These are phyloP conservation scores for Nothocercus julius DNA, from an alignment of 2,113 vertebrate genomes.

Conservation along the genomic window DNA sequence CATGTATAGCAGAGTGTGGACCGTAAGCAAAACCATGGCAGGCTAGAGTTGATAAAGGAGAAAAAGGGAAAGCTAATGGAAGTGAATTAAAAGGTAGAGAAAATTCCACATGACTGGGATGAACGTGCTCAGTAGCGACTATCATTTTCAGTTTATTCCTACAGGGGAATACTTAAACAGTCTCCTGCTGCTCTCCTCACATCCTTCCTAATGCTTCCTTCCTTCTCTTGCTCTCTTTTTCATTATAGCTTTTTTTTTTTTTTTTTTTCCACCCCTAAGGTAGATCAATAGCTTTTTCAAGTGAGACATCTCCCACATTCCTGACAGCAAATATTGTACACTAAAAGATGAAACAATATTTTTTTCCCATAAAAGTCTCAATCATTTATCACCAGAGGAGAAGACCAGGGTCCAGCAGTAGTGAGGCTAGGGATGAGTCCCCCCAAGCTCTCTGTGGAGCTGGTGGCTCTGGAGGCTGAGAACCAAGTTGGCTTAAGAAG, in stretches of 20 bases:
- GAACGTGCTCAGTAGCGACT: not conserved
- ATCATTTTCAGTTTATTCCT: not conserved
- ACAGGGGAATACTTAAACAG: not conserved
- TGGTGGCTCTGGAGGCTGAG: not conserved
- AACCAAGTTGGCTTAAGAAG: not conserved
- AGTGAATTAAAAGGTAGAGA: rapidly evolving
- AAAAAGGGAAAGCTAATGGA: not conserved
- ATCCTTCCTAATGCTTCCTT: not conserved
- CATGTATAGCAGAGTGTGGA: not conserved
- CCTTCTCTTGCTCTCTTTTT: not conserved
- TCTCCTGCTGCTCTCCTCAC: not conserved
- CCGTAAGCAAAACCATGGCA: not conserved
- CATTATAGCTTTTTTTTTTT: not conserved
- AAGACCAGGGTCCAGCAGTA: no score
- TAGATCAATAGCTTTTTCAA: not conserved
- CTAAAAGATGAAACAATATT: not conserved
- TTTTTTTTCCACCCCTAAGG: not conserved
- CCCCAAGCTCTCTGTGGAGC: not conserved
- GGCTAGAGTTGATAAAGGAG: not conserved
- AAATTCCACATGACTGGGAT: not conserved
- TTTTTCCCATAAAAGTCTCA: not conserved
- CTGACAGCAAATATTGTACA: not conserved
- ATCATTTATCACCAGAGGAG: not conserved
- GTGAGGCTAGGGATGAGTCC: not conserved
- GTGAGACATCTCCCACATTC: not conserved